Conservation (phyloP, 2,888 invertebrate species). For the Pycnomerus fuliginosus region DNA sequence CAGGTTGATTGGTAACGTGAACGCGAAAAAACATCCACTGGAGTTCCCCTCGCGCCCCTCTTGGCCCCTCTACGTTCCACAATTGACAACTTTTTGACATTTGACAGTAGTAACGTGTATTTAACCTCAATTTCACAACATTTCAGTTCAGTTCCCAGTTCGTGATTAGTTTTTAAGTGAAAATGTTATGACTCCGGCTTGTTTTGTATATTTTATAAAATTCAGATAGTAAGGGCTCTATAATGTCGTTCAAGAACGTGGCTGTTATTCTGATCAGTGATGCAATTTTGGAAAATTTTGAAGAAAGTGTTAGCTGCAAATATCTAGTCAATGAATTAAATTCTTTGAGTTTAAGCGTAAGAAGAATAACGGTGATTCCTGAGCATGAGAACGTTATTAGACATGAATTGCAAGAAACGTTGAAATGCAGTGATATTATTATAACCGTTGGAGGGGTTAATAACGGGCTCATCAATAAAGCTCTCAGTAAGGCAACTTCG, state of each 20-base stretch:
- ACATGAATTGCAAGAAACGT: slow-evolving; percentile 25
- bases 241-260: slow-evolving; percentile 16
- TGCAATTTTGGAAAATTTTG: slow-evolving; percentile 11
- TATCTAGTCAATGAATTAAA: slow-evolving; percentile 19
- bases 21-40: no score
- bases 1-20: no score
- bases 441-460: slow-evolving; percentile 31
- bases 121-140: no score
- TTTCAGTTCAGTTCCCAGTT: no score
- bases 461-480: slow-evolving; percentile 26
- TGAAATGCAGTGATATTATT: slow-evolving; percentile 39
- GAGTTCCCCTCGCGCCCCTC: no score
- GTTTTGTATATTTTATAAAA: neutral
- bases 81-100: no score
- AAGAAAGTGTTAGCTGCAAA: slow-evolving; percentile 15
- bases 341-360: slow-evolving; percentile 24
- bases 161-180: no score
- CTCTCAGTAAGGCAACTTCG: slow-evolving; percentile 32
- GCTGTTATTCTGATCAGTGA: slow-evolving; percentile 18
- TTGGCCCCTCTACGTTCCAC: no score
- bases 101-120: no score
- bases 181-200: neutral
- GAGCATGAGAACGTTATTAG: slow-evolving; percentile 18
- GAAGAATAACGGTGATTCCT: slow-evolving; percentile 24
- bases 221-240: slow-evolving; percentile 1